Evolutionary conservation across 2,797 vertebrate species (phyloP), one percentile per base, ranked within the genome.

Genomic region (Lutra lutra): DNA sequence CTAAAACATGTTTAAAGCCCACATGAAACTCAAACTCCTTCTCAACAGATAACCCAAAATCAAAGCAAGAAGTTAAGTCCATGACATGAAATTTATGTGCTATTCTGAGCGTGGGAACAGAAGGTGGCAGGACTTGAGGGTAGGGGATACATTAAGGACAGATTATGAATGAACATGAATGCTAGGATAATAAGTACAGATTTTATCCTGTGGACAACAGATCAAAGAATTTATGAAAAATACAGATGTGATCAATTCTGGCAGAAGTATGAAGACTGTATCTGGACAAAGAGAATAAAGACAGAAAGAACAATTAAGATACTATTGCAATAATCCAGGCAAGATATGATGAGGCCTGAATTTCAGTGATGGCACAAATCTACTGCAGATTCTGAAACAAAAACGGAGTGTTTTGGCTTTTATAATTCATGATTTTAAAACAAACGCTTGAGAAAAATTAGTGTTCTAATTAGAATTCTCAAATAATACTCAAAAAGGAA

Each of bases 211-310:
- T 40, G n/a, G 25, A 46, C 38, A 94, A 97, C 6, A 92, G n/a
- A 97, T 85, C 60, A 88, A 78, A 96, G 32, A 68, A 92, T 80
- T 96, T 97, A 96, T 83, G 25, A 95, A 90, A 25, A 90, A 94
- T 46, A 58, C 0, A 54, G 38, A 73, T 10, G 1, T 60, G 35
- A 92, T 85, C 27, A 62, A 48, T 46, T 85, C n/a, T 48, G 66
- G 66, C 35, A 95, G 43, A 92, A 38, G 18, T 54, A 46, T 66
- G 13, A 97, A 89, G 51, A 97, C 87, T 15, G 1, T 29, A 62
- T 60, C 18, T 95, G 40, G 40, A 79, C 84, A 83, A 27, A 86
- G 5, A 91, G 51, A 87, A 92, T 35, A 72, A 94, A 90, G 32
- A 27, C 60, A 95, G 29, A 70, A 73, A 88, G 68, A 73, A 86